Evolutionary conservation across 2,797 vertebrate species (phyloP).

Genomic region (Micropoecilia bifurca): DNA sequence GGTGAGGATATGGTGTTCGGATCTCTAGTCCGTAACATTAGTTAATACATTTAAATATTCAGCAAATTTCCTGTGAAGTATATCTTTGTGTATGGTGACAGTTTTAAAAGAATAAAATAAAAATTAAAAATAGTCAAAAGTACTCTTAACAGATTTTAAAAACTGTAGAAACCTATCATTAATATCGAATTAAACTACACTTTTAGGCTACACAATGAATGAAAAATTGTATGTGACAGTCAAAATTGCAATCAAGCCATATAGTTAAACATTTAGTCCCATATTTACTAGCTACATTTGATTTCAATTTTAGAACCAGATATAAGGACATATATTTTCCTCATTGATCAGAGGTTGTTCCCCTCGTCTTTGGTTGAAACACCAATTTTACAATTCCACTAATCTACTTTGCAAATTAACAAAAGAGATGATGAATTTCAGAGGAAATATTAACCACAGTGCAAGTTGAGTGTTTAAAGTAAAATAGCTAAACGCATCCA

Average conservation of each 20-base stretch:
- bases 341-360: not conserved
- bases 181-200: not conserved
- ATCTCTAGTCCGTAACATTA: slow-evolving; percentile 33
- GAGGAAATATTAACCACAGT: not conserved
- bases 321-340: too few species aligned
- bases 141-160: not conserved
- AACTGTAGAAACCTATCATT: not conserved
- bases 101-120: not conserved
- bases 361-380: not conserved
- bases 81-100: not conserved
- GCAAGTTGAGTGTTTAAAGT: not conserved
- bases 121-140: not conserved
- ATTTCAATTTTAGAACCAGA: too few species aligned
- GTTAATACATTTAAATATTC: slow-evolving; percentile 22
- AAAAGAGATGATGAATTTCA: not conserved
- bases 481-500: not conserved
- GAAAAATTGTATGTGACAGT: not conserved
- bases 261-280: not conserved
- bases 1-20: slow-evolving; percentile 51
- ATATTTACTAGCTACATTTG: too few species aligned
- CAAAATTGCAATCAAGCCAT: not conserved
- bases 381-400: not conserved
- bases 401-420: not conserved
- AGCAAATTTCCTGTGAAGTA: slow-evolving; percentile 9
- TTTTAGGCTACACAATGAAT: not conserved